phyloP scores from a whole-genome alignment of 2,113 vertebrate species.

The Dasypus novemcinctus region DNA sequence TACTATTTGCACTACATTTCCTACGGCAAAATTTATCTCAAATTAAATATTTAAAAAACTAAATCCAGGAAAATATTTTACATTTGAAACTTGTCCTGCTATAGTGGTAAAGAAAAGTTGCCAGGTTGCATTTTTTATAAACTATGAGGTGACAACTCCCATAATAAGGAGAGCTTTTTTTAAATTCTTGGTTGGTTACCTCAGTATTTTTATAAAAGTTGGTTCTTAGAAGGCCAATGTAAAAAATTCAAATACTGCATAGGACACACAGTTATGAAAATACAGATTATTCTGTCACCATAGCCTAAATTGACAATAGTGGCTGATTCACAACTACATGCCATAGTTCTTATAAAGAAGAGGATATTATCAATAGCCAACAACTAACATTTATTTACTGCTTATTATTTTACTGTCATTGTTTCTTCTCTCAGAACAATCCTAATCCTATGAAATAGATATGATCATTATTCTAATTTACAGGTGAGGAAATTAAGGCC shows the following conservation, averaged over 20 bases:
- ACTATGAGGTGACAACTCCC: neutral
- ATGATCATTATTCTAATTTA: conserved; percentile 25
- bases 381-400: neutral
- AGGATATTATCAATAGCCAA: neutral
- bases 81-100: conserved; percentile 28
- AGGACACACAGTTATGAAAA: conserved; percentile 23
- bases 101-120: neutral
- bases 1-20: neutral
- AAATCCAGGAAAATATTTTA: conserved; percentile 39
- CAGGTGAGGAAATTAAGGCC: neutral
- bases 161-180: conserved; percentile 11
- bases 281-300: neutral
- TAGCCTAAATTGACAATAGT: neutral
- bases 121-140: conserved; percentile 2
- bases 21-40: neutral
- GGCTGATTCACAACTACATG: neutral
- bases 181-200: conserved; percentile 17
- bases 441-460: conserved; percentile 15
- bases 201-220: neutral
- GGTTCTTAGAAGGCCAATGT: neutral
- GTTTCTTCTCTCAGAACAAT: conserved; percentile 18
- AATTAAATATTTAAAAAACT: conserved; percentile 6
- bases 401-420: neutral
- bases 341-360: neutral
- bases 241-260: neutral